Percentiles rank a stretch among this genome's conserved stretches.
Evolutionary conservation across 2,888 invertebrate species (phyloP).

Genomic region (Zygogramma bicolorata): DNA sequence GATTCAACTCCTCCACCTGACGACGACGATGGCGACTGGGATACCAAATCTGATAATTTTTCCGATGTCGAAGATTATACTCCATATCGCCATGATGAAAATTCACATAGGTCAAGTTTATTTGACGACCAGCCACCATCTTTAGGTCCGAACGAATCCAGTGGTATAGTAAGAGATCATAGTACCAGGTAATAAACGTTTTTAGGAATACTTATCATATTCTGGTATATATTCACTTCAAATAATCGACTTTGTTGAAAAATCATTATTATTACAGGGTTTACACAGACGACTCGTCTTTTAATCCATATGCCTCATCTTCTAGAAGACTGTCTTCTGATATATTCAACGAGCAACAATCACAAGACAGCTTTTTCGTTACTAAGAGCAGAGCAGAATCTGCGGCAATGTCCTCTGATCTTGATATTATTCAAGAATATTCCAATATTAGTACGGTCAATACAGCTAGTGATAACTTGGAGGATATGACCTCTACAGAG

Average conservation of each 20-base stretch:
- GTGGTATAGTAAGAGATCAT: constrained; percentile 54
- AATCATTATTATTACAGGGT: constrained; percentile 33
- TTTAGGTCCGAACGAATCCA: constrained; percentile 52
- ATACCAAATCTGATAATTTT: constrained; percentile 57
- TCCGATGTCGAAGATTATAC: constrained; percentile 50
- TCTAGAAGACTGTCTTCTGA: constrained; percentile 56
- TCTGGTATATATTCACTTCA: too few species aligned
- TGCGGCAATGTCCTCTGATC: constrained; percentile 17
- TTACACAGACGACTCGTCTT: constrained; percentile 51
- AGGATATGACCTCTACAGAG: neutral
- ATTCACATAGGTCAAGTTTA: constrained; percentile 42
- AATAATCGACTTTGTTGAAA: neutral
- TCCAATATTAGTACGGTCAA: constrained; percentile 34
- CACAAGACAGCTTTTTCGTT: constrained; percentile 54
- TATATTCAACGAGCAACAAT: constrained; percentile 55
- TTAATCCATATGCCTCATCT: constrained; percentile 54
- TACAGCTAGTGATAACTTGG: constrained; percentile 52
- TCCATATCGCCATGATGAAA: constrained; percentile 31
- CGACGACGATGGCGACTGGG: constrained; percentile 53
- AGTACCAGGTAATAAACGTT: constrained; percentile 44
- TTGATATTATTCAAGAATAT: constrained; percentile 49
- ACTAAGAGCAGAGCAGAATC: constrained; percentile 51
- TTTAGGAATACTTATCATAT: too few species aligned
- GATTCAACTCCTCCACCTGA: constrained; percentile 31
- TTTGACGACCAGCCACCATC: constrained; percentile 61